These are phyloP conservation scores for Thalassoma bifasciatum DNA, from an alignment of 2,113 vertebrate genomes.

Conservation along the genomic window DNA sequence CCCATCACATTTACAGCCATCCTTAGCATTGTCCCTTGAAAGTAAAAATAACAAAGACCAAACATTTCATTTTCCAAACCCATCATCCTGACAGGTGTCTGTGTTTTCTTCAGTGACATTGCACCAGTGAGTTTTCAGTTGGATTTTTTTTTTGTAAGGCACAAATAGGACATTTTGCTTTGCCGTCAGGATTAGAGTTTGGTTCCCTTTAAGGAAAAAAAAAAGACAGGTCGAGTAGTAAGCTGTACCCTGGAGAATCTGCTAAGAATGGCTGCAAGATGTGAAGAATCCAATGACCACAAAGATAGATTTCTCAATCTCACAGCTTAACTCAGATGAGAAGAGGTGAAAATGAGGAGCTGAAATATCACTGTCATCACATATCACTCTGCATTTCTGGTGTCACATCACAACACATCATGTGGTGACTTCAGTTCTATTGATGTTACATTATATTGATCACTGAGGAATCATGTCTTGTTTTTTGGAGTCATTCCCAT, in stretches of 20 bases:
- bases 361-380: slow-evolving; percentile 9
- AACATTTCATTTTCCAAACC: slow-evolving; percentile 30
- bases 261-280: slow-evolving; percentile 84
- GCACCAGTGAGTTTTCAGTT: too few relatives aligned
- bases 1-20: slow-evolving; percentile 82
- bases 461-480: slow-evolving; percentile 63
- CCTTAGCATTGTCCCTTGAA: slow-evolving; percentile 73
- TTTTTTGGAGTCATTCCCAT: slow-evolving; percentile 36
- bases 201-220: slow-evolving; percentile 28
- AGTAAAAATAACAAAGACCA: slow-evolving; percentile 4
- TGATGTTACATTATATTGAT: slow-evolving; percentile 45
- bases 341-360: slow-evolving; percentile 69
- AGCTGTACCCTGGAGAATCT: slow-evolving; percentile 53
- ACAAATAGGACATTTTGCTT: slow-evolving; percentile 19
- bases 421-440: slow-evolving; percentile 43
- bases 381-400: slow-evolving; percentile 11
- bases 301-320: slow-evolving; percentile 83
- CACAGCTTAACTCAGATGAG: slow-evolving; percentile 84
- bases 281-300: slow-evolving; percentile 80
- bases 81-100: slow-evolving; percentile 15
- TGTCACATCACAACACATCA: slow-evolving; percentile 33
- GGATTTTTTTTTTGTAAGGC: too few relatives aligned
- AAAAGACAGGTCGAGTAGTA: slow-evolving; percentile 17
- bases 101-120: slow-evolving; percentile 17
- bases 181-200: slow-evolving; percentile 36